Evolutionary conservation across 2,888 invertebrate genomes (phyloP).

Genomic region (Andrena hattorfiana): DNA sequence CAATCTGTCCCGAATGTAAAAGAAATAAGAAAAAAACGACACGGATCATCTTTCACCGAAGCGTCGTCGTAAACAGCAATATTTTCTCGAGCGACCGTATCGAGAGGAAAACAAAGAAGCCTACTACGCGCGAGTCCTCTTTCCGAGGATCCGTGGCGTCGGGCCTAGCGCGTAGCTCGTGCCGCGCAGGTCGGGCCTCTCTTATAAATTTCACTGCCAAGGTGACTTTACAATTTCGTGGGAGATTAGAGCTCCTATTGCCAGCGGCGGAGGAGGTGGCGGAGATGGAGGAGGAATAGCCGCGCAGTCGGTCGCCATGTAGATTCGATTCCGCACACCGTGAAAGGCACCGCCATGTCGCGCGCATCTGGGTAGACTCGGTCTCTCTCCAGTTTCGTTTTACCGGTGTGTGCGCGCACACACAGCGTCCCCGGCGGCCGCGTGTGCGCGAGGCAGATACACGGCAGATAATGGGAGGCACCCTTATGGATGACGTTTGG

Average conservation of each 20-base stretch:
- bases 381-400: conserved; percentile 50
- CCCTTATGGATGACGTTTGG: conserved; percentile 82
- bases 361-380: conserved; percentile 60
- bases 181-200: conserved; percentile 17
- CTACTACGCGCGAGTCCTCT: neutral
- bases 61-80: conserved; percentile 21
- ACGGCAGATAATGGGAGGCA: conserved; percentile 81
- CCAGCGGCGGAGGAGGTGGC: conserved; percentile 27
- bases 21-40: neutral
- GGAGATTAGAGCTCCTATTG: conserved; percentile 77
- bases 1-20: neutral
- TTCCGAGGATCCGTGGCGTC: conserved; percentile 1
- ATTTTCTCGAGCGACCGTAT: neutral
- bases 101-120: conserved; percentile 23
- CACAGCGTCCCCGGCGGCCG: conserved; percentile 20
- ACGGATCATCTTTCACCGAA: conserved; percentile 37
- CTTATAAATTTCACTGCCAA: conserved; percentile 71
- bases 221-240: conserved; percentile 77
- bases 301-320: conserved; percentile 68
- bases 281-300: conserved; percentile 64
- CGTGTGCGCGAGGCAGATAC: conserved; percentile 71
- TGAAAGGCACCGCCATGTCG: conserved; percentile 70
- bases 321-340: conserved; percentile 65
- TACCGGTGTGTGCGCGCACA: conserved; percentile 46
- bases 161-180: conserved; percentile 6